Evolutionary conservation across 2,797 vertebrate species (phyloP).

Genomic region (Danio albolineatus): DNA sequence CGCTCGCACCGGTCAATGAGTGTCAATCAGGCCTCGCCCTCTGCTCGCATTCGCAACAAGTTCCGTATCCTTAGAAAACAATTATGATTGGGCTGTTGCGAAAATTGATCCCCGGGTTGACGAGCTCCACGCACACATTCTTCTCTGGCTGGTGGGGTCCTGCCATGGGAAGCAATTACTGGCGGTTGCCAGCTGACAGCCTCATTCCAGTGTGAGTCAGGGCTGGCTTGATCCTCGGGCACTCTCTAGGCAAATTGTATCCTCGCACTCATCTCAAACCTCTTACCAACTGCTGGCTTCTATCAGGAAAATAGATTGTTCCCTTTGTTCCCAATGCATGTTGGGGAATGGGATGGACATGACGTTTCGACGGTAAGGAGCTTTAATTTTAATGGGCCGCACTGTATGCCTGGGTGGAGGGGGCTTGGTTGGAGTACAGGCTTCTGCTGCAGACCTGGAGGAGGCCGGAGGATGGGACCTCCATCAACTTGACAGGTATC

Average conservation of each 20-base stretch:
- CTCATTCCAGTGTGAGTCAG: conserved; percentile 89
- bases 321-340: conserved; percentile 89
- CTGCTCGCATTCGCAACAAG: conserved; percentile 87
- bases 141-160: conserved; percentile 88
- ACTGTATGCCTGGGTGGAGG: conserved; percentile 31
- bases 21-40: conserved; percentile 89
- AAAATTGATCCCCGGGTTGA: conserved; percentile 91
- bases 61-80: conserved; percentile 87
- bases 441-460: conserved; percentile 49
- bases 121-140: conserved; percentile 73
- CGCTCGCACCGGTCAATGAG: conserved; percentile 81
- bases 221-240: conserved; percentile 92
- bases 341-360: conserved; percentile 82
- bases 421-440: conserved; percentile 28
- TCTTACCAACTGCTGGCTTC: conserved; percentile 92
- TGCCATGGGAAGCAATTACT: conserved; percentile 99
- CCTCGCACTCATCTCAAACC: conserved; percentile 94
- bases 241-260: conserved; percentile 98
- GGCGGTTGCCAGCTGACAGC: conserved; percentile 98
- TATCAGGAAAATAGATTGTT: conserved; percentile 92
- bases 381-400: conserved; percentile 72
- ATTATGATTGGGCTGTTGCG: conserved; percentile 88
- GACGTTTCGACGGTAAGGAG: conserved; percentile 71
- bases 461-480: conserved; percentile 53
- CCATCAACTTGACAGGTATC: conserved; percentile 62